phyloP scores from a whole-genome alignment of 2,797 vertebrate species.

The Leuciscus waleckii region DNA sequence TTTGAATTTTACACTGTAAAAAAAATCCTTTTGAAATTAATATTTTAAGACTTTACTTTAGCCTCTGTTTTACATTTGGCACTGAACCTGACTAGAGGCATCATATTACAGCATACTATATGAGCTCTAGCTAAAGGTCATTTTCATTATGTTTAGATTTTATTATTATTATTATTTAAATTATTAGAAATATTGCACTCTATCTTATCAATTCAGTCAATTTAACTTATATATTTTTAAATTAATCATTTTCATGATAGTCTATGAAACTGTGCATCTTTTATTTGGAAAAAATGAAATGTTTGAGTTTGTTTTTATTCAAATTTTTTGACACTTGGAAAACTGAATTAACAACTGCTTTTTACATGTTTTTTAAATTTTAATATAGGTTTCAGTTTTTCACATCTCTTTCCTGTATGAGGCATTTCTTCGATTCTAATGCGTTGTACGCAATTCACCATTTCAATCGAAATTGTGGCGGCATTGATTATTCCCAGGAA shows the following conservation, averaged over 20 bases:
- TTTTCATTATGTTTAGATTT: not conserved
- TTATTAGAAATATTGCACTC: not conserved
- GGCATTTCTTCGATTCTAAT: slow-evolving; percentile 64
- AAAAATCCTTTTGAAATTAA: not conserved
- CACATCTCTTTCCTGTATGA: slow-evolving; percentile 64
- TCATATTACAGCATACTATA: slow-evolving; percentile 28
- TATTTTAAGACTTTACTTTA: slow-evolving; percentile 31
- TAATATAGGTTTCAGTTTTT: slow-evolving; percentile 74
- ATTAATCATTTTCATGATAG: not conserved
- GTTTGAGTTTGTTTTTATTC: not conserved
- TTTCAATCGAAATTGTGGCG: slow-evolving; percentile 78
- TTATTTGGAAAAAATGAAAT: not conserved
- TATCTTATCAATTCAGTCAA: not conserved
- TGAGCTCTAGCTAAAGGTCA: slow-evolving; percentile 16
- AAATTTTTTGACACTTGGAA: not conserved
- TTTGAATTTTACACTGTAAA: slow-evolving; percentile 7
- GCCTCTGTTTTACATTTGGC: slow-evolving; percentile 23
- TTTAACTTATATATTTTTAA: not conserved
- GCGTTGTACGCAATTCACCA: slow-evolving; percentile 74
- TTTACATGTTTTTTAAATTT: slow-evolving; percentile 6
- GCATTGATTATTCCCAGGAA: slow-evolving; percentile 80
- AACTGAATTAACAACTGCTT: not conserved
- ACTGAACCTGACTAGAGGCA: slow-evolving; percentile 27
- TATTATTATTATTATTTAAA: not conserved
- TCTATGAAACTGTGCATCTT: not conserved